Conservation (phyloP, 2,888 invertebrate genomes). For the Tipula helvola region DNA sequence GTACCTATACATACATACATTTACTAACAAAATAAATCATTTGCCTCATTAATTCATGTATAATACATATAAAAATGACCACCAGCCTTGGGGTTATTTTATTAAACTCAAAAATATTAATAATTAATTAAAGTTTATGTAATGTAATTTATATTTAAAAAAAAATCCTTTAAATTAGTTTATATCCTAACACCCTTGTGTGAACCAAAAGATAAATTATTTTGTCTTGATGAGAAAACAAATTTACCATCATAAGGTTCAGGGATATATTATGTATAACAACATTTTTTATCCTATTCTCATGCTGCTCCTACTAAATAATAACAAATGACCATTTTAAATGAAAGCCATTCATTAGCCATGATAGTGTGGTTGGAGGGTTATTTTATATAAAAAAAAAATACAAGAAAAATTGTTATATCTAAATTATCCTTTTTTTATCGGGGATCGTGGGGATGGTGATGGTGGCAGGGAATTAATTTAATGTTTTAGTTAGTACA, state of each 20-base stretch:
- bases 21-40: background rate
- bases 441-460: background rate
- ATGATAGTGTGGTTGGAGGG: background rate
- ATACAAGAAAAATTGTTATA: background rate
- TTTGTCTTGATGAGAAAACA: background rate
- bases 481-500: background rate
- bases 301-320: background rate
- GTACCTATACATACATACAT: background rate
- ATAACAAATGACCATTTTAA: background rate
- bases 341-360: background rate
- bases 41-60: background rate
- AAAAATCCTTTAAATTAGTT: background rate
- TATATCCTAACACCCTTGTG: conserved; percentile 4
- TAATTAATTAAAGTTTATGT: background rate
- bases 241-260: background rate
- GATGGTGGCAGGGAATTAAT: background rate
- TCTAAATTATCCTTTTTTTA: background rate
- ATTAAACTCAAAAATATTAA: background rate
- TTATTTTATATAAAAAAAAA: background rate
- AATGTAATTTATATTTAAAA: background rate
- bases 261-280: background rate
- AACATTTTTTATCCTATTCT: background rate
- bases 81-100: background rate
- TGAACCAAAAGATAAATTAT: background rate
- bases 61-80: background rate